phyloP scores from a whole-genome alignment of 2,113 vertebrate genomes.

The Carassius gibelio region DNA sequence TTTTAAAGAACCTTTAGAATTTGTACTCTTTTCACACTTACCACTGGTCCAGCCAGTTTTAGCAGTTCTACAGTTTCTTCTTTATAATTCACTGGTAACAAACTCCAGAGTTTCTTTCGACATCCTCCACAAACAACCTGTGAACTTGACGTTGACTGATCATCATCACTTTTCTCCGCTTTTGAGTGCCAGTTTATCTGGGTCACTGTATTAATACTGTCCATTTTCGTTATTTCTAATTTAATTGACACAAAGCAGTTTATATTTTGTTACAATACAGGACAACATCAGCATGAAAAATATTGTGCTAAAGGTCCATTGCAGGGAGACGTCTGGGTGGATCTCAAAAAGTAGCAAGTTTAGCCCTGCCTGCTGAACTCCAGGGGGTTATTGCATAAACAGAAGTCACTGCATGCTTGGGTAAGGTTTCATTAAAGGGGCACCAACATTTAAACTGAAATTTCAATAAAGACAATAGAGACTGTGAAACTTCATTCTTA shows the following conservation, averaged over 20 bases:
- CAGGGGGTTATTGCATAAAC: slow-evolving; percentile 3
- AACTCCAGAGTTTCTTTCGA: slow-evolving; percentile 49
- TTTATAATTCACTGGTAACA: slow-evolving; percentile 64
- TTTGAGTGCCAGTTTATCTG: slow-evolving; percentile 39
- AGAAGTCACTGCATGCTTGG: background rate
- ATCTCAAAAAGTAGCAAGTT: background rate
- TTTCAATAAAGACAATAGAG: too few relatives aligned
- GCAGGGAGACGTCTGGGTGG: background rate
- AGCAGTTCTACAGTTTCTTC: slow-evolving; percentile 64
- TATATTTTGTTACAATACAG: background rate
- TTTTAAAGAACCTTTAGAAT: background rate
- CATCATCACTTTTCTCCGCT: slow-evolving; percentile 22
- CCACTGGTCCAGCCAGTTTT: slow-evolving; percentile 70
- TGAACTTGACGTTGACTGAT: slow-evolving; percentile 24
- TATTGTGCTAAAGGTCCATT: background rate
- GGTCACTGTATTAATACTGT: background rate
- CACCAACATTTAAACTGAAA: too few relatives aligned
- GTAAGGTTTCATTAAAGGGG: background rate
- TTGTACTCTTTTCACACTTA: slow-evolving; percentile 53
- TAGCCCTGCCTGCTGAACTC: slow-evolving; percentile 18
- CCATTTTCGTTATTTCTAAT: slow-evolving; percentile 24
- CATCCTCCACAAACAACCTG: slow-evolving; percentile 58
- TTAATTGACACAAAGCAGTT: background rate
- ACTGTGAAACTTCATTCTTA: too few relatives aligned
- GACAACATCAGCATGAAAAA: background rate